Conservation (phyloP, 2,113 vertebrate genomes). For the Phodopus roborovskii region DNA sequence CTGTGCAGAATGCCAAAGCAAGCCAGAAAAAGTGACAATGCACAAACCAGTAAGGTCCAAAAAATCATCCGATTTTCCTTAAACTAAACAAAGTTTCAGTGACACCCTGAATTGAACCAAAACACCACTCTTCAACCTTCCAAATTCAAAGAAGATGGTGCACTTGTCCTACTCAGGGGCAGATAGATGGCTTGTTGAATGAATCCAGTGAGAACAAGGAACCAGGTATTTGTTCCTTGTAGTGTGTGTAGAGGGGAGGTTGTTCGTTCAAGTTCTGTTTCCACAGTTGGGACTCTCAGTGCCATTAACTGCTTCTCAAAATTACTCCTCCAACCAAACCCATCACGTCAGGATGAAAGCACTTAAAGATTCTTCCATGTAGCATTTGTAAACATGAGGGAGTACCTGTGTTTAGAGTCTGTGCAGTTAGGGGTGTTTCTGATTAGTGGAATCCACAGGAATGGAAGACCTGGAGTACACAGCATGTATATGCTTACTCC, state of each 20-base stretch:
- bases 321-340: not conserved
- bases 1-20: not conserved
- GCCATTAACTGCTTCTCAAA: not conserved
- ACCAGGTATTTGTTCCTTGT: not conserved
- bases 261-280: not conserved
- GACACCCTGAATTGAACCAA: not conserved
- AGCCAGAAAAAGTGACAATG: constrained; percentile 35
- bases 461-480: not conserved
- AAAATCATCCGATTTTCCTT: not conserved
- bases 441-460: not conserved
- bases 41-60: not conserved
- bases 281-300: not conserved
- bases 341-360: not conserved
- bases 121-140: not conserved
- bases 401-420: not conserved
- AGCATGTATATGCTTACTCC: not conserved
- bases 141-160: not conserved
- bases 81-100: constrained; percentile 34
- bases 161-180: not conserved
- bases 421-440: not conserved
- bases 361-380: not conserved
- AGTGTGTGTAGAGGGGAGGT: fast-evolving
- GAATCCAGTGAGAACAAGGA: not conserved
- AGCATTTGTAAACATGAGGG: not conserved
- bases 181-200: not conserved